Base-by-base conservation (phyloP, 2,113 vertebrate genomes). In the Ciconia boyciana region DNA sequence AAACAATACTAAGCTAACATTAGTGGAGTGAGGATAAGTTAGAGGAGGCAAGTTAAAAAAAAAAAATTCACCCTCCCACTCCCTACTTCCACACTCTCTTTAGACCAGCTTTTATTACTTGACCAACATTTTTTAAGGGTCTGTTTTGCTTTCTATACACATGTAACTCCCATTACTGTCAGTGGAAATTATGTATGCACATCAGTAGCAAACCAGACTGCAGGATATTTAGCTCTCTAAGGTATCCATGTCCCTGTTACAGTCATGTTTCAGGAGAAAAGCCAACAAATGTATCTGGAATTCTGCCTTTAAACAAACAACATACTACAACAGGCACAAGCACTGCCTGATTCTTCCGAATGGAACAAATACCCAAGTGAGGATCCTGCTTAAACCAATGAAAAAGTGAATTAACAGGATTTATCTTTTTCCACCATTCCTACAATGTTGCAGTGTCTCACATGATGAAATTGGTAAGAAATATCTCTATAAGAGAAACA, bases 111-210 rank as follows among this genome's bases (percentile, higher is more conserved):
- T 96, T 93, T 91, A 91, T 91, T 94, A 91, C 71, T 87, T 32
- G 46, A 88, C 84, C 75, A 90, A 52, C 83, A 69, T 94, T 97
- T 93, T 90, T 93, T 65, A 94, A 91, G 64, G 54, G 51, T 93
- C 97, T 97, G 93, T 88, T 96, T 91, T 86, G 39, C 78, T 86
- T 95, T 94, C 95, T 78, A 7, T 86, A 86, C 94, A 96, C 82
- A 96, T 96, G 94, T 93, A 95, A 94, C 60, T 96, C 81, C 92
- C 91, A 96, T 96, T 95, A 93, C 82, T 94, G 92, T 92, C 97
- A 97, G 84, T 85, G 60, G 75, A 94, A 96, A 96, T 97, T 96
- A 97, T 58, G 85, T 54, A 90, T 68, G 74, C 58, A 83, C 94
- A 94, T 94, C 94, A 94, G 92, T 92, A 97, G 95, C 96, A 96